phyloP scores from a whole-genome alignment of 2,797 vertebrate species.

The Coracias cyanogaster region DNA sequence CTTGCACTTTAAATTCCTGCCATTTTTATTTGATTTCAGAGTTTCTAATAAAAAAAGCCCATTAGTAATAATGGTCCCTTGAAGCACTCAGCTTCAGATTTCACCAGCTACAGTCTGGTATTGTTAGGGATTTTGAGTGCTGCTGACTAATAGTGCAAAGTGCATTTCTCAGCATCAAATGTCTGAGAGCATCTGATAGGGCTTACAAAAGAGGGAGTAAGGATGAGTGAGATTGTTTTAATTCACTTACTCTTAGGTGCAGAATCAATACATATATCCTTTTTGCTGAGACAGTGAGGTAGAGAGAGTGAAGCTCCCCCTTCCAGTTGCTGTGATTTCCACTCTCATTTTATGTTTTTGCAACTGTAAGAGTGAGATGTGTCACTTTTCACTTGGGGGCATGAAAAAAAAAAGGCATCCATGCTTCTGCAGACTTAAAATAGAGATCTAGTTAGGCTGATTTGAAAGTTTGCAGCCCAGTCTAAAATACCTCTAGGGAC shows the following conservation, averaged over 20 bases:
- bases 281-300: neutral
- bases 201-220: neutral
- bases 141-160: constrained; percentile 16
- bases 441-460: neutral
- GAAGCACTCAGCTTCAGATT: constrained; percentile 15
- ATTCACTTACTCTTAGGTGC: neutral
- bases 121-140: neutral
- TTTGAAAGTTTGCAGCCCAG: neutral
- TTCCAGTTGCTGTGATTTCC: neutral
- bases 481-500: neutral
- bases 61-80: constrained; percentile 33
- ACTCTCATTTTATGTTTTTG: neutral
- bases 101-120: neutral
- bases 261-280: neutral
- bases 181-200: neutral
- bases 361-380: neutral
- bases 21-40: constrained; percentile 38
- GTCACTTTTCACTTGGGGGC: neutral
- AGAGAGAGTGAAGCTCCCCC: neutral
- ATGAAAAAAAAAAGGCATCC: neutral
- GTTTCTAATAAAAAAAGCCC: constrained; percentile 45
- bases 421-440: neutral
- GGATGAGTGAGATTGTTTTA: constrained; percentile 3
- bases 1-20: constrained; percentile 26
- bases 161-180: constrained; percentile 17